Evolutionary conservation across 2,888 invertebrate genomes (phyloP).

Genomic region (Dusona sp.): DNA sequence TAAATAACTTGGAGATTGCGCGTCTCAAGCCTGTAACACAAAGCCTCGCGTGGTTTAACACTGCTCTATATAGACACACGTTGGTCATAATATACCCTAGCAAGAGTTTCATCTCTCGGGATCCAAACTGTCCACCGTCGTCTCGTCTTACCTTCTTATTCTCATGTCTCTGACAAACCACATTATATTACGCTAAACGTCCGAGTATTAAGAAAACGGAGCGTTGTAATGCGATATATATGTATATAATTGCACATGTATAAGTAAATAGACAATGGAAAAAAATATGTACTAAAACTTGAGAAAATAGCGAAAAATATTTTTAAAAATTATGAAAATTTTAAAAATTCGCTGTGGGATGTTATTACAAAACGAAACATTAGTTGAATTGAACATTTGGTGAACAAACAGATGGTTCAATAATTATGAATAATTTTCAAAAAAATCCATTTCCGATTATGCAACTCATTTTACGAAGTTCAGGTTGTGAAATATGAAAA

Average conservation of each 20-base stretch:
- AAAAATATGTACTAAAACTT: neutral
- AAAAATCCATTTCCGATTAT: neutral
- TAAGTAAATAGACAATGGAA: neutral
- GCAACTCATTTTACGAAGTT: too few species aligned
- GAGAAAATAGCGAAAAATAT: neutral
- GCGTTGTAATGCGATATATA: slow-evolving; percentile 21
- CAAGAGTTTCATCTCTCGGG: slow-evolving; percentile 57
- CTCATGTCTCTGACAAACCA: slow-evolving; percentile 64
- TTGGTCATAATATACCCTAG: slow-evolving; percentile 49
- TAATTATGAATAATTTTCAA: neutral
- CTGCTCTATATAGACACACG: neutral
- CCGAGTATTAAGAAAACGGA: slow-evolving; percentile 51
- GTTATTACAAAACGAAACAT: too few species aligned
- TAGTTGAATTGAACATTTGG: too few species aligned
- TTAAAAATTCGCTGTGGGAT: too few species aligned
- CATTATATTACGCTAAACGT: slow-evolving; percentile 61
- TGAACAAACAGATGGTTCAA: too few species aligned
- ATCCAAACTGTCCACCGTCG: slow-evolving; percentile 45
- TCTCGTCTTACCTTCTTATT: slow-evolving; percentile 63
- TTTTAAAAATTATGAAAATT: too few species aligned
- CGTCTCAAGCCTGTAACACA: slow-evolving; percentile 53
- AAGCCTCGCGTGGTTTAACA: slow-evolving; percentile 62
- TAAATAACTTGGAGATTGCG: slow-evolving; percentile 43
- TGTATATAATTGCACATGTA: neutral
- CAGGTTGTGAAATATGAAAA: neutral